phyloP scores from a whole-genome alignment of 2,113 vertebrate genomes.

The Oncorhynchus kisutch region DNA sequence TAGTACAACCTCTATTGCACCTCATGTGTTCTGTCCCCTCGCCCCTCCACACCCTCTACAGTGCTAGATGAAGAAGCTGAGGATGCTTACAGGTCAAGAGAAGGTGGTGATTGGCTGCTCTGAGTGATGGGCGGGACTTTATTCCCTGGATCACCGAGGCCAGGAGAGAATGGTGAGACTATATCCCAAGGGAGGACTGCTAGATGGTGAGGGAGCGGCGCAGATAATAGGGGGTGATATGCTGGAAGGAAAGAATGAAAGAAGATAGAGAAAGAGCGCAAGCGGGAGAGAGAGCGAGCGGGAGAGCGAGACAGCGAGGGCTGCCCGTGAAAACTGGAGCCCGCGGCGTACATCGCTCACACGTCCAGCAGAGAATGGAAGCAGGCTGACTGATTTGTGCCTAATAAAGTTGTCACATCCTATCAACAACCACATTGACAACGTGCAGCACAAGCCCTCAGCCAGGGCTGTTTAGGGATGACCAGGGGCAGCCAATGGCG shows the following conservation, averaged over 20 bases:
- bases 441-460: slow-evolving; percentile 47
- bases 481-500: slow-evolving; percentile 48
- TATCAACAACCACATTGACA: slow-evolving; percentile 68
- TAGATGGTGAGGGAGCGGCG: slow-evolving; percentile 4
- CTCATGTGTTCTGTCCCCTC: background rate
- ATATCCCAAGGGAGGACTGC: slow-evolving; percentile 30
- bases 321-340: slow-evolving; percentile 42
- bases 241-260: slow-evolving; percentile 39
- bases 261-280: slow-evolving; percentile 14
- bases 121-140: background rate
- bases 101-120: slow-evolving; percentile 10
- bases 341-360: slow-evolving; percentile 49
- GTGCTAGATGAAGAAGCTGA: slow-evolving; percentile 9
- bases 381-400: slow-evolving; percentile 55
- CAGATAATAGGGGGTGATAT: slow-evolving; percentile 29
- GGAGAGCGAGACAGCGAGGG: background rate
- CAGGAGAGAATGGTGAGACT: slow-evolving; percentile 7
- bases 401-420: slow-evolving; percentile 78
- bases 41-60: background rate
- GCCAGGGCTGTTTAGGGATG: slow-evolving; percentile 50
- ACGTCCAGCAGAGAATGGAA: slow-evolving; percentile 48
- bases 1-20: slow-evolving; percentile 8
- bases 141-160: slow-evolving; percentile 26
- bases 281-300: background rate
- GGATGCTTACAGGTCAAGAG: background rate